phyloP scores from a whole-genome alignment of 92 coral and sea anemone species.

The Actinostola sp. region DNA sequence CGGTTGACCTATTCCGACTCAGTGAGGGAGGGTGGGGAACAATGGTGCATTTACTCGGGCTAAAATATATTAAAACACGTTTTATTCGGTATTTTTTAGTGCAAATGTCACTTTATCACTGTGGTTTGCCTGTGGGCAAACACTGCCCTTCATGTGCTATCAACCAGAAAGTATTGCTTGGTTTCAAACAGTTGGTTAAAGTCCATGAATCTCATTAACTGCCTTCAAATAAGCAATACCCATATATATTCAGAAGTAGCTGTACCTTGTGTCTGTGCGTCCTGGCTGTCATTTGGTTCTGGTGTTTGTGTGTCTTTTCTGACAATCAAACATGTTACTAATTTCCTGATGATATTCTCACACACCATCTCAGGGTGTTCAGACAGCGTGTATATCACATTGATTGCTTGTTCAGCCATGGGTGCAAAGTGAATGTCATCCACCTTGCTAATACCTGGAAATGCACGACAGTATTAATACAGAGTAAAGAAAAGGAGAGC shows the following conservation, averaged over 20 bases:
- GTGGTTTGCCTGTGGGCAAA: too few relatives aligned
- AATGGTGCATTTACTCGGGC: too few relatives aligned
- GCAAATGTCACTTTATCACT: too few relatives aligned
- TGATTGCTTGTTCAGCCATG: conserved; percentile 91
- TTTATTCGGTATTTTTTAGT: too few relatives aligned
- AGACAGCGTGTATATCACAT: conserved; percentile 80
- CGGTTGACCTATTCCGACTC: too few relatives aligned
- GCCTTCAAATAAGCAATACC: neutral
- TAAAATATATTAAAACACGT: too few relatives aligned
- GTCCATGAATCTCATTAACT: too few relatives aligned
- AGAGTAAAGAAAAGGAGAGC: too few relatives aligned
- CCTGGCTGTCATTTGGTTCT: conserved; percentile 22
- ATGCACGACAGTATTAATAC: neutral
- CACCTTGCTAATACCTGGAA: conserved; percentile 60
- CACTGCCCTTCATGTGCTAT: too few relatives aligned
- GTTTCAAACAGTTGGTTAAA: too few relatives aligned
- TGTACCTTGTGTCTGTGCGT: conserved; percentile 5
- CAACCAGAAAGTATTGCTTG: too few relatives aligned
- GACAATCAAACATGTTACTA: conserved; percentile 55
- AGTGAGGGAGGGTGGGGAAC: too few relatives aligned
- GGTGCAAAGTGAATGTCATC: conserved; percentile 70
- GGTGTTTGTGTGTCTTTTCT: conserved; percentile 20
- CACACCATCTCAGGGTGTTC: conserved; percentile 92
- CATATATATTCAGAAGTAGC: neutral
- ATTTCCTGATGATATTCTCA: conserved; percentile 71